Conservation (phyloP, 2,113 vertebrate genomes). For the Gnathonemus echidnorhynchus region DNA sequence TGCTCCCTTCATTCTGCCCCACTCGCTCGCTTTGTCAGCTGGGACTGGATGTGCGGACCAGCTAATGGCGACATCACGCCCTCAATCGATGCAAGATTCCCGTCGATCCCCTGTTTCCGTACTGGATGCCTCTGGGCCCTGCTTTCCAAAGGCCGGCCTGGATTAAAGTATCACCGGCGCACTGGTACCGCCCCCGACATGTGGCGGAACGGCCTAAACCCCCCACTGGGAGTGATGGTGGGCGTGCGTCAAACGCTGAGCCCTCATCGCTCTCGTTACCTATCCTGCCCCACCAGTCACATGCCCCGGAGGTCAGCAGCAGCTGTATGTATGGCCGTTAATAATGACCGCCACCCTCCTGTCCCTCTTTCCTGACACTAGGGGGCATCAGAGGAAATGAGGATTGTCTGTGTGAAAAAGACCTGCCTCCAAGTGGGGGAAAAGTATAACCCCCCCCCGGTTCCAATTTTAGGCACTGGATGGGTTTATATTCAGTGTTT, state of each 20-base stretch:
- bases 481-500: neutral
- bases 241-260: conserved; percentile 47
- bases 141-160: conserved; percentile 55
- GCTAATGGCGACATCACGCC: conserved; percentile 47
- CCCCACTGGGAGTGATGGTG: conserved; percentile 48
- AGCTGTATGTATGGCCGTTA: conserved; percentile 34
- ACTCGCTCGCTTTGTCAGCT: neutral
- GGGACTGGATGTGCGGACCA: conserved; percentile 13
- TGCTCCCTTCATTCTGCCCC: neutral
- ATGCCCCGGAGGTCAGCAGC: conserved; percentile 42
- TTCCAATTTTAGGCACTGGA: neutral
- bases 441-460: neutral
- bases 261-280: conserved; percentile 55
- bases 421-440: neutral
- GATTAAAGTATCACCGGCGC: conserved; percentile 61
- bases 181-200: conserved; percentile 29
- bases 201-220: conserved; percentile 51
- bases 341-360: neutral
- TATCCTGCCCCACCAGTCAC: conserved; percentile 27
- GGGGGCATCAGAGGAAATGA: neutral
- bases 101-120: conserved; percentile 54
- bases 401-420: neutral
- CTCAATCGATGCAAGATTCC: conserved; percentile 28
- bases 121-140: conserved; percentile 28
- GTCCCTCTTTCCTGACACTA: neutral